Percentiles rank a stretch among this genome's conserved stretches.
phyloP scores from a whole-genome alignment of 2,797 vertebrate genomes.

The Phalloptychus januarius region DNA sequence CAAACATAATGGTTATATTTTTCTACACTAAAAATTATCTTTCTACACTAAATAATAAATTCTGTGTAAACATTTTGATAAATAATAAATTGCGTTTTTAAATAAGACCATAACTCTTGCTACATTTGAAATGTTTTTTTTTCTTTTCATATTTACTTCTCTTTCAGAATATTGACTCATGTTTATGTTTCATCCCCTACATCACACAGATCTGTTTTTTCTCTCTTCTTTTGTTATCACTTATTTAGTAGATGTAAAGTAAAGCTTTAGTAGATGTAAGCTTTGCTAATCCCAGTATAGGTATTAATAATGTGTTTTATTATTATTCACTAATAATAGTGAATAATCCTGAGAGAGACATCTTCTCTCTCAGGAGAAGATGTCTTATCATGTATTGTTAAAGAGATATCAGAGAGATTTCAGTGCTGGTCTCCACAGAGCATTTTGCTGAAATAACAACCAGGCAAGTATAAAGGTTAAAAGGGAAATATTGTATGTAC shows the following conservation, averaged over 20 bases:
- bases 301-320: conserved; percentile 45
- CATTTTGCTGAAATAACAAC: neutral
- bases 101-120: neutral
- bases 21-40: neutral
- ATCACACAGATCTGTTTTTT: neutral
- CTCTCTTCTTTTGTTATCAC: neutral
- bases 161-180: conserved; percentile 9
- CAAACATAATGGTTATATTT: neutral
- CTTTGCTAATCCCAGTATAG: conserved; percentile 39
- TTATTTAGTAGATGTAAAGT: conserved; percentile 3
- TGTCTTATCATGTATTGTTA: conserved; percentile 40
- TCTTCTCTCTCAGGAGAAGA: conserved; percentile 27
- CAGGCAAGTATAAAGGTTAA: conserved; percentile 16
- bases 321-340: conserved; percentile 37
- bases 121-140: neutral
- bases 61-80: neutral
- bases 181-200: conserved; percentile 31
- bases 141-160: conserved; percentile 1
- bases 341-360: too few relatives aligned
- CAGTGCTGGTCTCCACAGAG: conserved; percentile 9
- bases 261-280: too few relatives aligned
- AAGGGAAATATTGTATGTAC: neutral
- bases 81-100: neutral
- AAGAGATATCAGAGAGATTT: conserved; percentile 33
- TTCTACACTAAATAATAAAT: neutral